Percentiles rank a stretch among this genome's conserved stretches.
phyloP scores from a whole-genome alignment of 2,888 invertebrate genomes.

The Sinentomon sp. region DNA sequence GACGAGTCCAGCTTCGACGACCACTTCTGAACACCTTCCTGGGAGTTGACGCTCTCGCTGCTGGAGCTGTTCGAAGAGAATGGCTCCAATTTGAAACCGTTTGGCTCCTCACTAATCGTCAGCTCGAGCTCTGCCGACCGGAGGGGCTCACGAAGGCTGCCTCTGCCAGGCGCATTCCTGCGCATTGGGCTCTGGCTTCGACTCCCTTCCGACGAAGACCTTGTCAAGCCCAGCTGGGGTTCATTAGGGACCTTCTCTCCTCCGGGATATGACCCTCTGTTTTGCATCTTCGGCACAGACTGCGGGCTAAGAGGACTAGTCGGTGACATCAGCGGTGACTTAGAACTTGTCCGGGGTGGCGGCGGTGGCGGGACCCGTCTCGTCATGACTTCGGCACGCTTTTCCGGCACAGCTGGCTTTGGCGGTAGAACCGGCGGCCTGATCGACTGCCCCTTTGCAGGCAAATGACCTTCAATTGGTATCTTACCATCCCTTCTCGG shows the following conservation, averaged over 20 bases:
- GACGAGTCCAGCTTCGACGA: too few species aligned
- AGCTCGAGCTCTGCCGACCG: too few species aligned
- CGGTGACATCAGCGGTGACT: slow-evolving; percentile 61
- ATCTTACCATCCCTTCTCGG: too few species aligned
- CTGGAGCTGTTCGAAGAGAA: slow-evolving; percentile 38
- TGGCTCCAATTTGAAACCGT: slow-evolving; percentile 13
- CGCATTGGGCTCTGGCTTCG: slow-evolving; percentile 16
- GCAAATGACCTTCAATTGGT: slow-evolving; percentile 9
- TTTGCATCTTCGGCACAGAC: slow-evolving; percentile 8
- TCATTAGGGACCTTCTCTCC: slow-evolving; percentile 1
- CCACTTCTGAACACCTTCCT: slow-evolving; percentile 29
- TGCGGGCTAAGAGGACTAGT: slow-evolving; percentile 35
- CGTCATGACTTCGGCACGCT: slow-evolving; percentile 48
- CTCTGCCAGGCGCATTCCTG: slow-evolving; percentile 21
- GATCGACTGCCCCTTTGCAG: slow-evolving; percentile 5
- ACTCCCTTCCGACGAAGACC: background rate
- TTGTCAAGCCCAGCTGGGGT: background rate
- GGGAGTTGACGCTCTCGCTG: slow-evolving; percentile 44
- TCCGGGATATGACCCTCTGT: slow-evolving; percentile 3
- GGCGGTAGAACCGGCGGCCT: slow-evolving; percentile 19
- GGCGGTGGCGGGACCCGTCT: slow-evolving; percentile 73
- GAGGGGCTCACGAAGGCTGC: slow-evolving; percentile 22
- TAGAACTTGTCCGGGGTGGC: slow-evolving; percentile 66
- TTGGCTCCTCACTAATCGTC: background rate
- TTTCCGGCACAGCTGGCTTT: slow-evolving; percentile 56